Percentiles rank a stretch among this genome's conserved stretches.
Evolutionary conservation across 1,140 invertebrate genomes (phyloP).

Genomic region (Micrasema longulum): DNA sequence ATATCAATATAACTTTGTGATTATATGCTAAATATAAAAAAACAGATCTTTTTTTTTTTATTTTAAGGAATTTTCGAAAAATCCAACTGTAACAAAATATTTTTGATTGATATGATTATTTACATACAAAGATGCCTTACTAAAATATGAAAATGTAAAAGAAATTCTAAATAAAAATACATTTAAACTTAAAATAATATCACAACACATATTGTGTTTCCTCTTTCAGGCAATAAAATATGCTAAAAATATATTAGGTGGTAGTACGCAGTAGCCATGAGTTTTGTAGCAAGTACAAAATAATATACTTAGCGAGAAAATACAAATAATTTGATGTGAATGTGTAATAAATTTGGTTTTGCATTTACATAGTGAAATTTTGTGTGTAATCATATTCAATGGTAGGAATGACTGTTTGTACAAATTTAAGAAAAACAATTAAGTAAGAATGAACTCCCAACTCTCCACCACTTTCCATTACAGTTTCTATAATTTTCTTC

Average conservation of each 20-base stretch:
- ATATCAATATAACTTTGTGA: too few species aligned
- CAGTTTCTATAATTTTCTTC: conserved; percentile 99
- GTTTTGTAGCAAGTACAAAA: conserved; percentile 8
- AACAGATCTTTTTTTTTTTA: too few species aligned
- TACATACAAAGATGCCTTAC: too few species aligned
- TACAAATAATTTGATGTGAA: too few species aligned
- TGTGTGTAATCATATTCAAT: conserved; percentile 99
- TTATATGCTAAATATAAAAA: too few species aligned
- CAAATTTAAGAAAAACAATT: conserved; percentile 99
- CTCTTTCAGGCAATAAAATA: too few species aligned
- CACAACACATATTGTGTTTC: conserved; percentile 28
- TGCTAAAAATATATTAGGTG: too few species aligned
- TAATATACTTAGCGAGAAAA: too few species aligned
- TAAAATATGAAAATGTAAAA: conserved; percentile 30
- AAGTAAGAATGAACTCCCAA: conserved; percentile 98
- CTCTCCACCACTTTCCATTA: conserved; percentile 95
- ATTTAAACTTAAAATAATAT: conserved; percentile 34
- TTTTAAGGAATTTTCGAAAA: too few species aligned
- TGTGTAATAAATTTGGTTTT: too few species aligned
- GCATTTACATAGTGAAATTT: conserved; percentile 86
- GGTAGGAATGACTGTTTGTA: conserved; percentile 98
- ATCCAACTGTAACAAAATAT: too few species aligned
- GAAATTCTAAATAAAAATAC: conserved; percentile 29
- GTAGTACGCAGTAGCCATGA: conserved; percentile 1
- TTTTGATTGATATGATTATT: too few species aligned